A percentile compares a stretch with the other conserved stretches of the same genome.
phyloP scores from a whole-genome alignment of 2,113 vertebrate species.

The Coptodon bakossiorum region DNA sequence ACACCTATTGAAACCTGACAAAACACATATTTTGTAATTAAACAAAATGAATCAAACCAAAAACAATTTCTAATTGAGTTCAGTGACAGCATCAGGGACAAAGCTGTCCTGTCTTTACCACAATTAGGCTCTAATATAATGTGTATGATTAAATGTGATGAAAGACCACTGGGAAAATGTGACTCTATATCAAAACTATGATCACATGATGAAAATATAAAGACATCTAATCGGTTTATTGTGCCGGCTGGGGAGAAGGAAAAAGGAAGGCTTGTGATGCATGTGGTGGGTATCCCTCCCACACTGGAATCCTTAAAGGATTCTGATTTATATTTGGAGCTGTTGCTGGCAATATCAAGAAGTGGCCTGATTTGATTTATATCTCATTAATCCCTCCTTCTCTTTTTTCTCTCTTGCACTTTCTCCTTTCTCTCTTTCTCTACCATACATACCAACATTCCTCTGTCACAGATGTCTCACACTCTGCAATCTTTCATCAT shows the following conservation, averaged over 20 bases:
- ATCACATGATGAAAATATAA: neutral
- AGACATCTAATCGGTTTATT: neutral
- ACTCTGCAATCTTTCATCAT: neutral
- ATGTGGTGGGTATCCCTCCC: slow-evolving; percentile 34
- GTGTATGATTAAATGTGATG: neutral
- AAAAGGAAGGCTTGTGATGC: neutral
- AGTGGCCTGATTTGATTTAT: slow-evolving; percentile 64
- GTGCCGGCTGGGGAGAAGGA: neutral
- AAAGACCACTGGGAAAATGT: neutral
- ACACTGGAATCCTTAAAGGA: slow-evolving; percentile 31
- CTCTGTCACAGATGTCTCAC: neutral
- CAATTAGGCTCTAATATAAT: neutral
- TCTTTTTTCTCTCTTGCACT: neutral
- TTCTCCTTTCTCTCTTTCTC: neutral
- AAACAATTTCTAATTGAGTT: neutral
- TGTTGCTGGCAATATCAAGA: slow-evolving; percentile 48
- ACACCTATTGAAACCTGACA: neutral
- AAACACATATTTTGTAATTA: neutral
- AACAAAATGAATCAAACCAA: neutral
- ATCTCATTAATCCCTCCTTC: slow-evolving; percentile 49
- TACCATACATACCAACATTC: neutral
- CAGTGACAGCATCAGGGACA: neutral
- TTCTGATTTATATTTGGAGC: slow-evolving; percentile 51
- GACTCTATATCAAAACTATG: neutral
- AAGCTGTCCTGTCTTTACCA: neutral